Conservation (phyloP, 2,113 vertebrate genomes). For the Chlorodrepanis virens region DNA sequence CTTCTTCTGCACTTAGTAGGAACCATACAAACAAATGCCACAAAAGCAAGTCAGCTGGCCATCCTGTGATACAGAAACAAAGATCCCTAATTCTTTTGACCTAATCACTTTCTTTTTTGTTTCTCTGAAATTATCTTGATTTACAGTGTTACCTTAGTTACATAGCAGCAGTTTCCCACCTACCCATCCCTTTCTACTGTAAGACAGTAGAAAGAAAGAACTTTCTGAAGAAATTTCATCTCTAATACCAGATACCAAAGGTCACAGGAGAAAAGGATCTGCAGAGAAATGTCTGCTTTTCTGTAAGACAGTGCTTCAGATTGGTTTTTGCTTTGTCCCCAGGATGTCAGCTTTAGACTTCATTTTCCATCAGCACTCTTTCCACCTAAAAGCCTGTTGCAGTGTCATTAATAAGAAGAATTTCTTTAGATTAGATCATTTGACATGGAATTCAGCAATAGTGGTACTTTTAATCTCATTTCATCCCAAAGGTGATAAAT, state of each 20-base stretch:
- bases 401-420: not conserved
- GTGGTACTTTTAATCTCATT: not conserved
- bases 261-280: not conserved
- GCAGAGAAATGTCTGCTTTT: not conserved
- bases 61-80: not conserved
- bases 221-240: not conserved
- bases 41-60: not conserved
- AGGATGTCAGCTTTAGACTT: not conserved
- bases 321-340: not conserved
- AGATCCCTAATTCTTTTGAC: not conserved
- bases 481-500: not conserved
- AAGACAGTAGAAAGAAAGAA: not conserved
- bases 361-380: not conserved
- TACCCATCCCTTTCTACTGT: rapidly evolving
- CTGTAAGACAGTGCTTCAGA: not conserved
- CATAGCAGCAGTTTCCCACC: not conserved
- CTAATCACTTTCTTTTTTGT: not conserved
- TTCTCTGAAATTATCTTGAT: not conserved
- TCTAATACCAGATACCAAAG: not conserved
- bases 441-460: not conserved
- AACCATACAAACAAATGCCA: not conserved
- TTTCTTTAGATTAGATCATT: not conserved
- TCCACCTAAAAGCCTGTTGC: not conserved
- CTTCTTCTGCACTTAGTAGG: not conserved
- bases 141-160: not conserved